These are phyloP conservation scores for Thelaira solivaga DNA, from an alignment of 2,888 invertebrate species.

Conservation along the genomic window DNA sequence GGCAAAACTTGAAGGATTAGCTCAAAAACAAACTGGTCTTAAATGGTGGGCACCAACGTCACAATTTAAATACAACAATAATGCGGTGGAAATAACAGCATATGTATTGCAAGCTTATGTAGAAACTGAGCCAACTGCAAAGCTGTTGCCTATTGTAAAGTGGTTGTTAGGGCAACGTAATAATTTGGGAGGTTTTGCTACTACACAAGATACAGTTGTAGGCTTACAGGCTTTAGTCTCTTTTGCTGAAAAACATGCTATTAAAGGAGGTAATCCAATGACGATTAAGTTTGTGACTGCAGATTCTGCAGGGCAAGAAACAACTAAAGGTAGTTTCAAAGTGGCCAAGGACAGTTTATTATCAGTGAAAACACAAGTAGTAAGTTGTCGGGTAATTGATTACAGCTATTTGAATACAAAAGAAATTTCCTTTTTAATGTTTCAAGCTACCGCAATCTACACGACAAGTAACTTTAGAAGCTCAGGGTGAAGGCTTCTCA, in stretches of 20 bases:
- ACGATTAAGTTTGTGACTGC: background rate
- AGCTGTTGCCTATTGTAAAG: conserved; percentile 79
- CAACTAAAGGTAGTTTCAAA: background rate
- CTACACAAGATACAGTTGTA: conserved; percentile 86
- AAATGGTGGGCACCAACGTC: conserved; percentile 91
- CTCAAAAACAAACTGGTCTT: conserved; percentile 77
- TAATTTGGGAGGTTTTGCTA: conserved; percentile 82
- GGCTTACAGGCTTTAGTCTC: conserved; percentile 83
- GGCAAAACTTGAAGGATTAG: conserved; percentile 77
- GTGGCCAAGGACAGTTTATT: background rate
- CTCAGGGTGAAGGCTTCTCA: background rate
- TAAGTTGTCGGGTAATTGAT: background rate
- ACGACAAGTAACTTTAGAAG: background rate
- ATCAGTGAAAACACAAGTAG: background rate
- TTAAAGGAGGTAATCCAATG: background rate
- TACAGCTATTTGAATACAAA: too few species aligned
- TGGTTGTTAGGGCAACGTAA: conserved; percentile 85
- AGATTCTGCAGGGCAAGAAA: background rate
- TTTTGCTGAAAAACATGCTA: conserved; percentile 79
- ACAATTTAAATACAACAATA: conserved; percentile 89
- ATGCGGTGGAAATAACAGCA: conserved; percentile 87
- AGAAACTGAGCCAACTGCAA: conserved; percentile 67
- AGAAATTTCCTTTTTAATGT: too few species aligned
- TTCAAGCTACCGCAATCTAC: conserved; percentile 10
- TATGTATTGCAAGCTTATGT: conserved; percentile 86